These are phyloP conservation scores for Drosophila serrata DNA, from an alignment of 1,140 invertebrate genomes.

Conservation along the genomic window DNA sequence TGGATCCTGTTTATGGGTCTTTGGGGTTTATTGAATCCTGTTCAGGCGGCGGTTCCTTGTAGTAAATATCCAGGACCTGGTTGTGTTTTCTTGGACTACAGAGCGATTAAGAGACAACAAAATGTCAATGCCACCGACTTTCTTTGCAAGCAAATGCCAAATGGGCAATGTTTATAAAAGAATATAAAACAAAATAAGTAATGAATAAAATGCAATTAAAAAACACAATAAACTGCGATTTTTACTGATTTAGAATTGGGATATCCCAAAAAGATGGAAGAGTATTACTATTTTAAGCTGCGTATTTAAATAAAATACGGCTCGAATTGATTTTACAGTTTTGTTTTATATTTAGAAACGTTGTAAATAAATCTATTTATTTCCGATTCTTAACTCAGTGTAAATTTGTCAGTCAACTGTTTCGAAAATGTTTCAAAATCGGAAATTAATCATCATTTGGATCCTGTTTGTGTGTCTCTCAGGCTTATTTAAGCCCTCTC, in stretches of 20 bases:
- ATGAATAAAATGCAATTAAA: not conserved
- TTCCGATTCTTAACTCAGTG: not conserved
- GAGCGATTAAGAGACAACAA: not conserved
- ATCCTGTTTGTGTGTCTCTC: not conserved
- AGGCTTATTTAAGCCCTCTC: not conserved
- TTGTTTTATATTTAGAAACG: not conserved
- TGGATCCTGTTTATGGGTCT: not conserved
- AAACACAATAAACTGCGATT: too few species aligned
- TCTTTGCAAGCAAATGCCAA: constrained; percentile 7
- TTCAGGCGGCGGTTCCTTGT: not conserved
- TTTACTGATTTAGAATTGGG: not conserved
- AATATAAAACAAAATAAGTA: not conserved
- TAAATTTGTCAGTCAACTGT: too few species aligned
- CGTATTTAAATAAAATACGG: not conserved
- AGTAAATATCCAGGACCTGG: constrained; percentile 1
- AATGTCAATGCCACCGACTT: not conserved
- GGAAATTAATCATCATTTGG: not conserved
- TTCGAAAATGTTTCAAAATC: not conserved
- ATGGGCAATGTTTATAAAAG: not conserved
- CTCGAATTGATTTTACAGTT: not conserved
- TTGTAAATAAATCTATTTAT: not conserved
- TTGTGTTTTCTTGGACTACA: not conserved
- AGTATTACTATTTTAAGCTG: not conserved
- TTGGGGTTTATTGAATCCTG: not conserved
- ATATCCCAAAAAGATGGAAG: not conserved